Evolutionary conservation across 2,888 invertebrate genomes (phyloP).

Genomic region (Uloborus plumipes): DNA sequence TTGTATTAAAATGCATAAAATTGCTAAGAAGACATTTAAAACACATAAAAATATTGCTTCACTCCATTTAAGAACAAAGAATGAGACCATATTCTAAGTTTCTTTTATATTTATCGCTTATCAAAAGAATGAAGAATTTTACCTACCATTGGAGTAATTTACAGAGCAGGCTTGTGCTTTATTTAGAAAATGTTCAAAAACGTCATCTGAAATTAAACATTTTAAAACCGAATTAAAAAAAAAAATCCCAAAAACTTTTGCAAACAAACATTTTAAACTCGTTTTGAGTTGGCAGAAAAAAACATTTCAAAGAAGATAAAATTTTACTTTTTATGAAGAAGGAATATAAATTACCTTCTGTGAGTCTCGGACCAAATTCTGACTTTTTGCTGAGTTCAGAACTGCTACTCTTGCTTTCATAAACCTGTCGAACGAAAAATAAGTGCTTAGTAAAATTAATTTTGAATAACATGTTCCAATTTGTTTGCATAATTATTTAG

Average conservation of each 20-base stretch:
- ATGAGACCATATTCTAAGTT: too few species aligned
- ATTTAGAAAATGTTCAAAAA: constrained; percentile 49
- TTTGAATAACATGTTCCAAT: too few species aligned
- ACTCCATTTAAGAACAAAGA: too few species aligned
- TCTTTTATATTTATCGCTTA: too few species aligned
- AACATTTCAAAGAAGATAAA: not conserved
- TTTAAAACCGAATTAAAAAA: not conserved
- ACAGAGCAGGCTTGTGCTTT: constrained; percentile 45
- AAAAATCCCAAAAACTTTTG: not conserved
- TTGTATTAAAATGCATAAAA: too few species aligned
- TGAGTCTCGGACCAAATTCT: constrained; percentile 11
- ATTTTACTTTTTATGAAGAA: not conserved
- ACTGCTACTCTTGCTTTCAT: constrained; percentile 58
- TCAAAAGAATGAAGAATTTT: not conserved
- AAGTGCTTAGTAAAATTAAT: too few species aligned
- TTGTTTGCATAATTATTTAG: too few species aligned
- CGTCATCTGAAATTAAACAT: constrained; percentile 41
- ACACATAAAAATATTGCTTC: too few species aligned
- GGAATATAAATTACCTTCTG: constrained; percentile 17
- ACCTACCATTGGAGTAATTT: constrained; percentile 52
- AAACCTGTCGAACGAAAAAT: constrained; percentile 4
- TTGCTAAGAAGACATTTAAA: too few species aligned
- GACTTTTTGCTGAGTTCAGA: constrained; percentile 58
- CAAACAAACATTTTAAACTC: too few species aligned
- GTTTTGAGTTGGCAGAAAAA: too few species aligned